Percentiles rank a stretch among this genome's conserved stretches.
phyloP scores from a whole-genome alignment of 1,140 invertebrate genomes.

The Drosophila biarmipes region DNA sequence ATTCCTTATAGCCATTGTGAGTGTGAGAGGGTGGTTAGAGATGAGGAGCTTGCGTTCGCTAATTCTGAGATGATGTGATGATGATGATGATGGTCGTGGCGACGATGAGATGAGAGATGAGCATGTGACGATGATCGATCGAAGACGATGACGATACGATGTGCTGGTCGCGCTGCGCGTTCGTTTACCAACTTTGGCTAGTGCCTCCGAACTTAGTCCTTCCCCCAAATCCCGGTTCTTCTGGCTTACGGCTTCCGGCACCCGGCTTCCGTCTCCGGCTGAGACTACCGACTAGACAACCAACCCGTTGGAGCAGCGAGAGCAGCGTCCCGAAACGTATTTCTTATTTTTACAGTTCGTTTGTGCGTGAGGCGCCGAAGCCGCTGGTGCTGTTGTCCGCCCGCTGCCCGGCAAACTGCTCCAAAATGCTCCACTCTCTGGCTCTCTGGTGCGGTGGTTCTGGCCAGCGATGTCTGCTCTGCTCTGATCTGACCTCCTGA shows the following conservation, averaged over 20 bases:
- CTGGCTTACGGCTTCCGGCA: conserved; percentile 27
- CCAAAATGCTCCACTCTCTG: conserved; percentile 44
- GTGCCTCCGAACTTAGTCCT: conserved; percentile 49
- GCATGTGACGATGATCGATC: conserved; percentile 39
- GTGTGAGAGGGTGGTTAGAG: conserved; percentile 56
- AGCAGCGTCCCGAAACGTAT: conserved; percentile 62
- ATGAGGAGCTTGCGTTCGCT: conserved; percentile 60
- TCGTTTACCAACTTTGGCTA: conserved; percentile 38
- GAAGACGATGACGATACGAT: conserved; percentile 25
- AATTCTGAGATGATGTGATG: conserved; percentile 53
- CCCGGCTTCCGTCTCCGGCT: conserved; percentile 28
- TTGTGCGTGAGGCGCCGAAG: conserved; percentile 57
- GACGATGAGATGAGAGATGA: conserved; percentile 44
- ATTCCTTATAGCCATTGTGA: conserved; percentile 77
- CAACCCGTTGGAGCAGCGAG: conserved; percentile 51
- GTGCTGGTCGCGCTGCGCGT: conserved; percentile 30
- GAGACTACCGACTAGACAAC: conserved; percentile 49
- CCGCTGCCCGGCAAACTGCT: conserved; percentile 61
- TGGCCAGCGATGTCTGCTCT: conserved; percentile 61
- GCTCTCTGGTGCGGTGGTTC: conserved; percentile 50
- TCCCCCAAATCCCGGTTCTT: conserved; percentile 32
- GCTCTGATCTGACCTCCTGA: conserved; percentile 47
- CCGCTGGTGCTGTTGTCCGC: conserved; percentile 36
- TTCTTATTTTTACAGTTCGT: conserved; percentile 79
- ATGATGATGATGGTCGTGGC: conserved; percentile 49